Base-by-base conservation (phyloP, 2,888 invertebrate species). In the Cephus pulcher region DNA sequence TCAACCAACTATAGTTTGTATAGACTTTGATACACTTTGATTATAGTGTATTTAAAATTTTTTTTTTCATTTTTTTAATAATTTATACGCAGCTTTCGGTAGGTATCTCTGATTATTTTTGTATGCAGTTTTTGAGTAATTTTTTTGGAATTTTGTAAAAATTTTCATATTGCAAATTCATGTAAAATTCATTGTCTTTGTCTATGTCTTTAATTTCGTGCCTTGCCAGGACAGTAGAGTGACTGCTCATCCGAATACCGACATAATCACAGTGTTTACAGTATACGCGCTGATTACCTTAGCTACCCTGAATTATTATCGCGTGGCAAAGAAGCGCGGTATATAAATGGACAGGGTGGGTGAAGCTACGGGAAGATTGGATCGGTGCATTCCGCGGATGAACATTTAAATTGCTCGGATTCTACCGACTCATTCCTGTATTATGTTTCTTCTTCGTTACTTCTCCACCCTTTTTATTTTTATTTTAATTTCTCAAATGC, bases 291-390 rank as follows among this genome's bases (percentile, higher is more conserved):
- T 79, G 76, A 81, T 79, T 81, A 79, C 82, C 80, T 80, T 78
- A 34, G 74, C 76, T 79, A 70, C 80, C 79, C 82, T 85, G 86
- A 87, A 87, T 87, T 84, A 88, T 86, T 83, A 84, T 74, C 79
- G 78, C 76, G 80, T 75, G 81, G 78, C 78, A 81, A 78, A 76
- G 81, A 56, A 56, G 56, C 81, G 84, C 82, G 81, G 84, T 82
- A 83, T 83, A 84, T 83, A 81, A 82, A 84, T 84, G 82, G 84
- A 84, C 84, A 84, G 84, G 82, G 82, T 84, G 80, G 76, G 77
- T 79, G 79, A 80, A 82, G 81, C 82, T 82, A 84, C 83, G 78
- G 76, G 79, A 79, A 86, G 85, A 86, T 88, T 83, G 84, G 84
- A 86, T 88, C 82, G 82, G 83, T 78, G 80, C 84, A 85, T 87